These are phyloP conservation scores for Cheirogaleus major DNA, from an alignment of 2,797 vertebrate genomes.

Conservation along the genomic window DNA sequence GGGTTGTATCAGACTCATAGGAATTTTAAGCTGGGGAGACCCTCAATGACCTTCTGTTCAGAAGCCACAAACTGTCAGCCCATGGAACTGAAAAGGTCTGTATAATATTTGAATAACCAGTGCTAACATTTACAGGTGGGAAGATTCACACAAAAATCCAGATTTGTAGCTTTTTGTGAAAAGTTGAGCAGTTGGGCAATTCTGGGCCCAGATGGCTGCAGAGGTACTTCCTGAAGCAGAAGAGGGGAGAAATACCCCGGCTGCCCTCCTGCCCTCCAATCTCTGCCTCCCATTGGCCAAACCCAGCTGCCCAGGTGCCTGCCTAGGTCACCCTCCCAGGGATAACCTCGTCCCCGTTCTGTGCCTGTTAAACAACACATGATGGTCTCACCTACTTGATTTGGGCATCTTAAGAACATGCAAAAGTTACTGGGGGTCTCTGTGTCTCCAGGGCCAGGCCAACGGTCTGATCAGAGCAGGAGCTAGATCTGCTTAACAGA, in stretches of 20 bases:
- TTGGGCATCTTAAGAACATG: not conserved
- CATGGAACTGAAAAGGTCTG: not conserved
- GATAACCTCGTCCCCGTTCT: not conserved
- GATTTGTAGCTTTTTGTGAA: not conserved
- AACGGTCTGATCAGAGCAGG: not conserved
- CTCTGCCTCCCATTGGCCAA: not conserved
- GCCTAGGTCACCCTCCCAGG: not conserved
- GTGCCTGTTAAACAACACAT: fast-evolving
- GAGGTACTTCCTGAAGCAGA: not conserved
- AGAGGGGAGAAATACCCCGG: fast-evolving
- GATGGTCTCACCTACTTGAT: not conserved
- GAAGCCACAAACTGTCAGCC: not conserved
- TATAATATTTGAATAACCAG: not conserved
- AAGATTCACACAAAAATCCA: not conserved
- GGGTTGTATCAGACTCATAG: not conserved
- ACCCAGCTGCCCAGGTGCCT: too few relatives aligned
- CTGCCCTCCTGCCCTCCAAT: not conserved
- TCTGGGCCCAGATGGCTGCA: not conserved
- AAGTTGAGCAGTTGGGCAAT: not conserved
- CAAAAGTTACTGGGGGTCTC: not conserved
- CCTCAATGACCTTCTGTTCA: not conserved
- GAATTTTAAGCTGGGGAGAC: not conserved
- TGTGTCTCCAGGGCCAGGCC: not conserved
- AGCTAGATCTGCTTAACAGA: not conserved
- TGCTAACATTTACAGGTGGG: not conserved